Conservation (phyloP, 2,888 invertebrate genomes). For the Leptinotarsa haldemani region DNA sequence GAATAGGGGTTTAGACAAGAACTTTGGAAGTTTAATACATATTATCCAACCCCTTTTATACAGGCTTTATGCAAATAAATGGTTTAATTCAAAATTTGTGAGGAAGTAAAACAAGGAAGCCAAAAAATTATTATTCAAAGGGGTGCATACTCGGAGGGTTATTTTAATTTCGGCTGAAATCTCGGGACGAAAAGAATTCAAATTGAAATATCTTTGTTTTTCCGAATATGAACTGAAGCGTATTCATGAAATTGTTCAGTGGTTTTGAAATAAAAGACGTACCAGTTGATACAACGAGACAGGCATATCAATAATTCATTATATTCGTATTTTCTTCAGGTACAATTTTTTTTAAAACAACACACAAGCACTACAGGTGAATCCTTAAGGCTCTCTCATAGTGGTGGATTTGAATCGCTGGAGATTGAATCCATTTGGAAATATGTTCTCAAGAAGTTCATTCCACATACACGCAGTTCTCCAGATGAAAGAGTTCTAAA, state of each 20-base stretch:
- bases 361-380: too few species aligned
- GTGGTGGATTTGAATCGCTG: too few species aligned
- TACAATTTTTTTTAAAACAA: too few species aligned
- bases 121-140: conserved; percentile 52
- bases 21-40: conserved; percentile 46
- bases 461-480: too few species aligned
- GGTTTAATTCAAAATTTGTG: conserved; percentile 51
- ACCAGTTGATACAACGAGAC: background rate
- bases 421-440: too few species aligned
- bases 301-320: background rate
- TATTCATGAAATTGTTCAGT: background rate
- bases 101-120: conserved; percentile 48
- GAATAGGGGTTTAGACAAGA: conserved; percentile 45
- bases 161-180: conserved; percentile 26
- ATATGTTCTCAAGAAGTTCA: too few species aligned
- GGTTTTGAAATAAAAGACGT: background rate
- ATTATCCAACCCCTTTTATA: conserved; percentile 48
- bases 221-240: conserved; percentile 1
- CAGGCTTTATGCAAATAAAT: conserved; percentile 53
- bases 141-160: conserved; percentile 35
- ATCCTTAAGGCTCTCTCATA: too few species aligned
- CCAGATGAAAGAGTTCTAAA: too few species aligned
- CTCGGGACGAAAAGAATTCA: conserved; percentile 23
- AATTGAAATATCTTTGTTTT: conserved; percentile 27
- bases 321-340: too few species aligned